These are phyloP conservation scores for Galbula dea DNA, from an alignment of 2,113 vertebrate species.

Conservation along the genomic window DNA sequence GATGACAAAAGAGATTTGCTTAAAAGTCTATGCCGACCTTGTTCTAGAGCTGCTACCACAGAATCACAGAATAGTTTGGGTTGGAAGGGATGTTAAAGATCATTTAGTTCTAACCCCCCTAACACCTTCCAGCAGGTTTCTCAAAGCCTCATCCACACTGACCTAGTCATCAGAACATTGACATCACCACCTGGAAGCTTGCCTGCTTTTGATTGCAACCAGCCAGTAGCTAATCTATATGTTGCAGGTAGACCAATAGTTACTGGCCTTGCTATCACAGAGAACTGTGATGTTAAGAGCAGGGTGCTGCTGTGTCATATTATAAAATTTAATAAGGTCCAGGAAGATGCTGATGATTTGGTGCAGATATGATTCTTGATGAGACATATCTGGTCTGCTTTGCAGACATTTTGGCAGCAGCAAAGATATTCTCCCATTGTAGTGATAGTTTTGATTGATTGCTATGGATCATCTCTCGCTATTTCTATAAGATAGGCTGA, in stretches of 20 bases:
- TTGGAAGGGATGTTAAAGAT: no score
- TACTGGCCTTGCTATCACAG: neutral
- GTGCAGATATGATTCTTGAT: neutral
- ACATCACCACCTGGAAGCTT: neutral
- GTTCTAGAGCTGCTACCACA: no score
- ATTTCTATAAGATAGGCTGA: neutral
- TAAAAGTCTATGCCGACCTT: neutral
- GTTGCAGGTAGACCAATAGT: neutral
- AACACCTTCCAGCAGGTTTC: no score
- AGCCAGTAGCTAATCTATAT: neutral
- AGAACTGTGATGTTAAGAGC: neutral
- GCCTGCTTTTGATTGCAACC: neutral
- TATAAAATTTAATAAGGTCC: neutral
- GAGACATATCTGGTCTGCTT: neutral
- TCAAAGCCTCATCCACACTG: no score
- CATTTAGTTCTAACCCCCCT: no score
- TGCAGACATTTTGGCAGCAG: neutral
- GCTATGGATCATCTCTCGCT: neutral
- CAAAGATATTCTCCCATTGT: neutral
- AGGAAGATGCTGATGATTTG: neutral
- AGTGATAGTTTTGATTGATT: neutral
- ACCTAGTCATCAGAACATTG: neutral
- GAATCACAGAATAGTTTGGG: no score
- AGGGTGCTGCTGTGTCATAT: neutral
- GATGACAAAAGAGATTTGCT: neutral